Base-by-base conservation (phyloP, 2,113 vertebrate species). In the Acanthochromis polyacanthus region DNA sequence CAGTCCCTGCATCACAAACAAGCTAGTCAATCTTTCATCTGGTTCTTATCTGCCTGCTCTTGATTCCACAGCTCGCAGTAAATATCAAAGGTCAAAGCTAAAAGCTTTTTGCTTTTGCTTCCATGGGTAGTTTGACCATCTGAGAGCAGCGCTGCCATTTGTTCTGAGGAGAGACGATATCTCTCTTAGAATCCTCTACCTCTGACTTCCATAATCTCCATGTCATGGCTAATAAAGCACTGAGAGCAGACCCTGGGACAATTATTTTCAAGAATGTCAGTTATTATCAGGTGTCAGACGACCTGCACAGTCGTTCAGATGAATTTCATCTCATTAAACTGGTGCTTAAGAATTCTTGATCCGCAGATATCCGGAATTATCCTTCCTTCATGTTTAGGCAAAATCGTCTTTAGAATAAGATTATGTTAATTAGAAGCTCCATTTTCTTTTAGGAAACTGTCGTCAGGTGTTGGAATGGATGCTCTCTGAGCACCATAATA, bases 51-150 rank as follows among this genome's bases (percentile, higher is more conserved):
- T 51, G 56, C 58, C 69, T 53, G 71, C 67, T 82, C 73, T 71
- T 71, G 66, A 84, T 65, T 79, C 76, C 64, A 56, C 70, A 50
- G 63, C 75, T 60, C 0, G 6, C 4, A 2, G 58, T 45, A 85
- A 79, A 85, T 76, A 73, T 82, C 90, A 91, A 82, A 88, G 88
- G 86, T 91, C 88, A 82, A 22, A 85, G 57, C 67, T 82, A 88
- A 84, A 90, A 87, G 86, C 78, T 80, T 86, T 91, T 81, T 71
- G 59, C 78, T 82, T 75, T 80, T 63, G 74, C 80, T 20, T 80
- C 80, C 65, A 53, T 67, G 75, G 80, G 66, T 48, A 58, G 55
- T 71, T 55, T 19, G 64, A 60, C 40, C 62, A 75, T 46, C 71
- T 69, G 59, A 88, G 43, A 75, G 73, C 83, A 62, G 63, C 3